Evolutionary conservation across 2,113 vertebrate genomes (phyloP), one percentile per base, ranked within the genome.

Genomic region (Uropsilus gracilis): DNA sequence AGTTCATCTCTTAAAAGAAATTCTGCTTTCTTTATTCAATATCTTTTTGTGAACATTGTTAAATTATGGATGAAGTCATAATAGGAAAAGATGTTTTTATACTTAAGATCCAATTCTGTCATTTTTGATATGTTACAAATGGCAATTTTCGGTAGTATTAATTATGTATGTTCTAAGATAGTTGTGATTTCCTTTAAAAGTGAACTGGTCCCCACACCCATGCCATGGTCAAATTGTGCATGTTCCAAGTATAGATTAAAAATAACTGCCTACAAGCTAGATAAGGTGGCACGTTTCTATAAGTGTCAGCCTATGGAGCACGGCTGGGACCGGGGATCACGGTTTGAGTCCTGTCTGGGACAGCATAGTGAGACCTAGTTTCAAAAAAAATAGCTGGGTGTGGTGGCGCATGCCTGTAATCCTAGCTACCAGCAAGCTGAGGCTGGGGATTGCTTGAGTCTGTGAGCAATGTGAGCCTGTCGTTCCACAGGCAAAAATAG

Each of bases 61-160:
- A 75, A 64, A 39, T 90, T 87, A n/a, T 69, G 68, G 61, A 39
- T 92, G 26, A 94, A 32, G 61, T 76, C 11, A 61, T 76, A 8
- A 66, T n/a, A 55, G 18, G 53, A 85, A 71, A 78, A 48, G 77
- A 42, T 66, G 50, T n/a, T 83, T 88, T 87, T 83, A 64, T 88
- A 50, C 14, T 32, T 34, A 63, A 76, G 42, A 32, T 88, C 20
- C 13, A 4, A 66, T 88, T 75, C 34, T 64, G 0, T 86, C 34
- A 8, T 68, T 83, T 92, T 85, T 59, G 48, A 48, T 69, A 73
- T 37, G 5, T 90, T 76, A 66, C n/a, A 81, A 96, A 42, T 96
- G 68, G 68, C 20, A 59, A 3, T 81, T 85, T 93, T 83, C 86
- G 22, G 14, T 86, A 17, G 39, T 63, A 17, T 64, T 59, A 77